Percentiles rank a stretch among this genome's conserved stretches.
phyloP scores from a whole-genome alignment of 2,113 vertebrate genomes.

The Hyperopisus bebe region DNA sequence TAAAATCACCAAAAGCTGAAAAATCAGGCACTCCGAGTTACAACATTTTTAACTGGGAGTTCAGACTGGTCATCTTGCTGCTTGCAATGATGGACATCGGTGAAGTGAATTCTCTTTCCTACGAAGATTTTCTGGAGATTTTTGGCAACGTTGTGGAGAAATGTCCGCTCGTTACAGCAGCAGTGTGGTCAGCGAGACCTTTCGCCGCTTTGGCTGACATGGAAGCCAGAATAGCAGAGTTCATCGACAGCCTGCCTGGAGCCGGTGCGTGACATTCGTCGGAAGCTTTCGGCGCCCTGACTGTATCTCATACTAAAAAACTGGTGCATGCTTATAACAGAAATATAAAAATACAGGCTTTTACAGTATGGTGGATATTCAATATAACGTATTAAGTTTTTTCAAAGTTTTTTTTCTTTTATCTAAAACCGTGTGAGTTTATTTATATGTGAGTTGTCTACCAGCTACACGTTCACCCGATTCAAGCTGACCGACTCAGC shows the following conservation, averaged over 20 bases:
- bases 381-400: not conserved
- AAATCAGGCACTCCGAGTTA: not conserved
- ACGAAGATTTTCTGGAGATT: slow-evolving; percentile 65
- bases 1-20: not conserved
- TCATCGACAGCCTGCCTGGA: slow-evolving; percentile 64
- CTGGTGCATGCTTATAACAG: not conserved
- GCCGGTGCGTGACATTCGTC: slow-evolving; percentile 52
- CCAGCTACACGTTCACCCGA: not conserved
- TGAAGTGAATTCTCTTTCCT: slow-evolving; percentile 61
- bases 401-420: not conserved
- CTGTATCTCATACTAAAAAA: not conserved
- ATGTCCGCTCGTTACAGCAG: slow-evolving; percentile 64
- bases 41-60: not conserved
- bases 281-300: not conserved
- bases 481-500: not conserved
- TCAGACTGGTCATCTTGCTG: not conserved
- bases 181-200: slow-evolving; percentile 65
- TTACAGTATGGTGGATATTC: not conserved
- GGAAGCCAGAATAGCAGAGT: slow-evolving; percentile 55
- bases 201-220: slow-evolving; percentile 52
- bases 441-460: not conserved
- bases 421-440: not conserved
- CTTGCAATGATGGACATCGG: slow-evolving; percentile 58
- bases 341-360: not conserved
- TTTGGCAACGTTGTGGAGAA: slow-evolving; percentile 73